These are phyloP conservation scores for Agonopterix alstromeriana DNA, from an alignment of 2,888 invertebrate species.

Conservation along the genomic window DNA sequence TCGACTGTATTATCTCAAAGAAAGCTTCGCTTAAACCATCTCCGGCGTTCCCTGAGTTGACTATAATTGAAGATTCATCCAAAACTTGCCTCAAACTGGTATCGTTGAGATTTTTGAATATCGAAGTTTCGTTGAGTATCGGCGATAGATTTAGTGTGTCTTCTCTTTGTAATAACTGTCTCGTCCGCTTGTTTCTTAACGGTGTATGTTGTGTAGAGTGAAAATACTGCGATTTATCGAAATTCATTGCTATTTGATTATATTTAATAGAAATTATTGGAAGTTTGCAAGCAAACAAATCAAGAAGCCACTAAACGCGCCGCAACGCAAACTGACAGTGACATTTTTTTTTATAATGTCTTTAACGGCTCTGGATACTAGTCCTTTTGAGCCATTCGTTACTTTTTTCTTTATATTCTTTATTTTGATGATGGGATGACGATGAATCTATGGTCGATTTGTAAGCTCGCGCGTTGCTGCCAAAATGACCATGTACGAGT, in stretches of 20 bases:
- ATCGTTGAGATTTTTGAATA: constrained; percentile 64
- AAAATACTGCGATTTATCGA: constrained; percentile 43
- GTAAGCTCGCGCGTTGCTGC: too few species aligned
- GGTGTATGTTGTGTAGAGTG: constrained; percentile 58
- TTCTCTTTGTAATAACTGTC: constrained; percentile 51
- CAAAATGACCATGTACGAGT: too few species aligned
- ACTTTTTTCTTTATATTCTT: too few species aligned
- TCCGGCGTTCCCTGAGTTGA: constrained; percentile 41
- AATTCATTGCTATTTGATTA: constrained; percentile 32
- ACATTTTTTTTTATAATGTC: too few species aligned
- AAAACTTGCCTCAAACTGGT: constrained; percentile 62
- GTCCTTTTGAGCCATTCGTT: too few species aligned
- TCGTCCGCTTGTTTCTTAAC: constrained; percentile 44
- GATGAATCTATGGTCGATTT: too few species aligned
- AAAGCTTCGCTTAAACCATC: constrained; percentile 60
- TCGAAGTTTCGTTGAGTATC: constrained; percentile 64
- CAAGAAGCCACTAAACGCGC: background rate
- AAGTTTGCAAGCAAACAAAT: background rate
- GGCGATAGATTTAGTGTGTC: constrained; percentile 64
- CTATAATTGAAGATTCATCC: constrained; percentile 57
- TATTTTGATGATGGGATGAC: too few species aligned
- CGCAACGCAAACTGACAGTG: too few species aligned
- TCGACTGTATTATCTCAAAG: constrained; percentile 64
- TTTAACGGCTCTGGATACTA: too few species aligned
- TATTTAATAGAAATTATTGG: background rate